Conservation (phyloP, 1,140 invertebrate genomes). For the Drosophila tropicalis region DNA sequence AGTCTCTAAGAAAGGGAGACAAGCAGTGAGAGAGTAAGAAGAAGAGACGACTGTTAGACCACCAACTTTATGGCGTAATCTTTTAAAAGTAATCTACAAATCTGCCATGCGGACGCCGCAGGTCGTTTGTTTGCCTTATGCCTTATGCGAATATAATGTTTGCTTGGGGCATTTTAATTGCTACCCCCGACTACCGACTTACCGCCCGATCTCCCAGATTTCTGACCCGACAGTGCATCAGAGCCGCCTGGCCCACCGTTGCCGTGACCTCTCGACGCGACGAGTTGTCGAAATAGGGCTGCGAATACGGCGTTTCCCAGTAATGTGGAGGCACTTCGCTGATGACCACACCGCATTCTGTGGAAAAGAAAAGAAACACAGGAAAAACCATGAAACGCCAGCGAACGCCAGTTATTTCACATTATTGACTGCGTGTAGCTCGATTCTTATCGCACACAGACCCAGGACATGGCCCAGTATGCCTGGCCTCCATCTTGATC, state of each 20-base stretch:
- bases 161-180: slow-evolving; percentile 65
- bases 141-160: slow-evolving; percentile 71
- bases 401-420: neutral
- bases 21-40: slow-evolving; percentile 18
- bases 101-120: slow-evolving; percentile 75
- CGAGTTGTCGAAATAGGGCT: slow-evolving; percentile 95
- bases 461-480: neutral
- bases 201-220: slow-evolving; percentile 94
- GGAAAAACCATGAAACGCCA: neutral
- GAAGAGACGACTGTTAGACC: slow-evolving; percentile 51
- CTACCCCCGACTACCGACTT: slow-evolving; percentile 83
- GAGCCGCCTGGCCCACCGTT: slow-evolving; percentile 93
- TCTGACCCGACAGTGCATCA: slow-evolving; percentile 92
- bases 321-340: slow-evolving; percentile 82
- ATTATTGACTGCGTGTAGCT: slow-evolving; percentile 8
- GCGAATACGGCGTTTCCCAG: slow-evolving; percentile 87
- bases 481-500: slow-evolving; percentile 39
- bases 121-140: slow-evolving; percentile 70
- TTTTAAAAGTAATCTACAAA: slow-evolving; percentile 81
- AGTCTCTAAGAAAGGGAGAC: slow-evolving; percentile 26
- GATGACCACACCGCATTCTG: slow-evolving; percentile 76
- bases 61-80: slow-evolving; percentile 79
- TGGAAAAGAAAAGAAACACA: slow-evolving; percentile 27
- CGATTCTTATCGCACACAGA: slow-evolving; percentile 10
- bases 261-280: slow-evolving; percentile 92